Percentiles rank a stretch among this genome's conserved stretches.
Evolutionary conservation across 1,140 invertebrate genomes (phyloP).

Genomic region (Camponotus pennsylvanicus): DNA sequence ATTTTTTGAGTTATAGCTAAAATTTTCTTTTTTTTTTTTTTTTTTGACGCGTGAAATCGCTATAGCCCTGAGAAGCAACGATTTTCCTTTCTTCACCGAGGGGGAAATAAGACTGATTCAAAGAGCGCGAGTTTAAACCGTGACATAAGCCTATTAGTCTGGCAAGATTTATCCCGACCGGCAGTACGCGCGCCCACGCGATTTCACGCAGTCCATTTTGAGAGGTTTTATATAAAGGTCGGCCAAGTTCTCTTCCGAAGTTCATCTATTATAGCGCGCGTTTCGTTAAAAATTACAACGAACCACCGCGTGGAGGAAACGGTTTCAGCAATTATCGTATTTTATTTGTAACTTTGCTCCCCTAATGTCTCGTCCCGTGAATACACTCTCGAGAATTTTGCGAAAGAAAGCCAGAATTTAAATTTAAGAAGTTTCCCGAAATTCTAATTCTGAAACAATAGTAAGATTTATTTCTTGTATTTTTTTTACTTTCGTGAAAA

Average conservation of each 20-base stretch:
- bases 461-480: neutral
- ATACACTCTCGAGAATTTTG: neutral
- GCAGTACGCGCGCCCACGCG: slow-evolving; percentile 42
- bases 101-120: neutral
- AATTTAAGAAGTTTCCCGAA: neutral
- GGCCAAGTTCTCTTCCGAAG: slow-evolving; percentile 26
- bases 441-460: slow-evolving; percentile 23
- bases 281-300: slow-evolving; percentile 46
- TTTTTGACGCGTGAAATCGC: slow-evolving; percentile 23
- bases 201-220: slow-evolving; percentile 38
- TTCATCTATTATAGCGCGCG: slow-evolving; percentile 41
- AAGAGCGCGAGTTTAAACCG: slow-evolving; percentile 59
- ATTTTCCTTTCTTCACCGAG: slow-evolving; percentile 6
- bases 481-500: neutral
- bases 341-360: slow-evolving; percentile 20
- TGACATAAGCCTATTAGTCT: slow-evolving; percentile 70
- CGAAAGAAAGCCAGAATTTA: slow-evolving; percentile 8
- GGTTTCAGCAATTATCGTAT: neutral
- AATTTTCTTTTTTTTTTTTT: slow-evolving; percentile 40
- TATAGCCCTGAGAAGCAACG: neutral
- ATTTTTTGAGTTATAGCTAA: slow-evolving; percentile 1
- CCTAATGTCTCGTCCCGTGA: neutral
- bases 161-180: slow-evolving; percentile 67
- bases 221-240: slow-evolving; percentile 49
- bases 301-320: neutral